Base-by-base conservation (phyloP, 2,888 invertebrate species). In the Drosophila melanosoma region DNA sequence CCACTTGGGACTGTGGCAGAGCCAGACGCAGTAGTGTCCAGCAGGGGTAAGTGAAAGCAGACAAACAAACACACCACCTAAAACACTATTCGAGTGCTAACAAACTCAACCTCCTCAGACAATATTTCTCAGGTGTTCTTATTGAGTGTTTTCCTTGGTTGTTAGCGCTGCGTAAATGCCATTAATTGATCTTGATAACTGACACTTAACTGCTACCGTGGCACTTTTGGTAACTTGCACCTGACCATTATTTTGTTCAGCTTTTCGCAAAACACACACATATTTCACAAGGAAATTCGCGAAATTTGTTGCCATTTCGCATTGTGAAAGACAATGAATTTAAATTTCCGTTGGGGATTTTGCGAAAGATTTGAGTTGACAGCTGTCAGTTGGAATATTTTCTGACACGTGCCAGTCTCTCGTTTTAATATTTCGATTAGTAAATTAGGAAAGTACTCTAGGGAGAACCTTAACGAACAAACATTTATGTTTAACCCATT, bases 41-140 rank as follows among this genome's bases (percentile, higher is more conserved):
- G 38, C 40, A 33, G 52, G 49, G 72, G 81, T 79, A 69, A 79
- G 81, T 76, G 33, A 32, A 23, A 11, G 20, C 12, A 20, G 15
- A 17, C 23, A 51, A 38, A n/a, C n/a, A 26, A 20, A 38, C 32
- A 32, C 60, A n/a, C 48, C 38, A 10, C 36, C 49, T 40, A 26
- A 26, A 17, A 48, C 58, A 54, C 38, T 26, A 29, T 67, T 66
- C 70, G 65, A 69, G 61, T 75, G 86, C 69, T 87, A 90, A 85
- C 75, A 38, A 83, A 67, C 74, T 77, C 67, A 74, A 72, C 76
- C 89, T 83, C 66, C 53, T 49, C 38, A 32, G 54, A 45, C 57
- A 42, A 60, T 49, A 38, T 56, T 56, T 59, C 45, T 56, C 64
- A 40, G 35, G 12, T 29, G 17, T 35, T 32, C 42, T 15, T 26